Evolutionary conservation across 2,113 vertebrate genomes (phyloP).

Genomic region (Gallinago jamesoni): DNA sequence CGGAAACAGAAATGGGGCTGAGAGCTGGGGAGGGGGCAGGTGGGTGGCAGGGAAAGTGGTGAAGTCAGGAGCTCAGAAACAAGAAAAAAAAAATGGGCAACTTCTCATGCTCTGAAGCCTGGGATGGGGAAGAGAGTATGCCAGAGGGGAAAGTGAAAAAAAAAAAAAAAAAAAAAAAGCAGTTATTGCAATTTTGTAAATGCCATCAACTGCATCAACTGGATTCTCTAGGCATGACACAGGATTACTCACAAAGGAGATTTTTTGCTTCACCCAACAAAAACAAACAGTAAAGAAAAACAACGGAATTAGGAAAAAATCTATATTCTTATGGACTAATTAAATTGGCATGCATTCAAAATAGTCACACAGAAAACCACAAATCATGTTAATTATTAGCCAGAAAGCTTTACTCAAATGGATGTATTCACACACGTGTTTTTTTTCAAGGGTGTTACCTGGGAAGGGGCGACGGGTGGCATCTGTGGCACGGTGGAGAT

Average conservation of each 20-base stretch:
- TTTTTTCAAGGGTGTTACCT: constrained; percentile 73
- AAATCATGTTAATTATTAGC: not conserved
- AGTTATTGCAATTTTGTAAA: not conserved
- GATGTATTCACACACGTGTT: not conserved
- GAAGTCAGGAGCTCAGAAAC: not conserved
- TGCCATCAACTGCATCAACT: not conserved
- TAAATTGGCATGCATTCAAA: not conserved
- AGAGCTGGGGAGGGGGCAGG: rapidly evolving
- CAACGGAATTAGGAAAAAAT: not conserved
- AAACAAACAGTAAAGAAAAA: not conserved
- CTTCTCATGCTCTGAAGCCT: not conserved
- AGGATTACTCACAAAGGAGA: not conserved
- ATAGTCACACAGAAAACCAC: not conserved
- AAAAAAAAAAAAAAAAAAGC: not conserved
- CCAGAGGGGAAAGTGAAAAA: not conserved
- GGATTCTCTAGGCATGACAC: not conserved
- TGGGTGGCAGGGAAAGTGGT: not conserved
- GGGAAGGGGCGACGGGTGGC: constrained; percentile 68
- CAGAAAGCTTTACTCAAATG: not conserved
- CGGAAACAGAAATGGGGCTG: not conserved
- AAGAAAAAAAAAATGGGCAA: not conserved
- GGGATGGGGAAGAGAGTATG: not conserved
- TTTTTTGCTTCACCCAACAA: not conserved
- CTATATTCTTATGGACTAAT: not conserved
- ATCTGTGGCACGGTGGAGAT: constrained; percentile 76